phyloP scores from a whole-genome alignment of 2,888 invertebrate genomes.

The Aelia acuminata region DNA sequence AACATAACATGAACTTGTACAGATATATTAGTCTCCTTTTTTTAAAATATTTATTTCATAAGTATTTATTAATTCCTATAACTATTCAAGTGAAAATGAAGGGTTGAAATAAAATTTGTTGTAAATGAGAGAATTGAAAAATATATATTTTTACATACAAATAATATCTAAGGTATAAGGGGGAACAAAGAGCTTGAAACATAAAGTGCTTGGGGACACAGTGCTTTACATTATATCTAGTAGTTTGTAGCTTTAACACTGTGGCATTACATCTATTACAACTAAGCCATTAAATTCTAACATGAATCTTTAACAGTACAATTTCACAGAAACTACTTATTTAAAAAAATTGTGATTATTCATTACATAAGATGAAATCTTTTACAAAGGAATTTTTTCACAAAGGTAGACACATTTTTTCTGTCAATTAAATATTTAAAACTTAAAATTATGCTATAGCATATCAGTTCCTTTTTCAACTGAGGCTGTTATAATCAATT shows the following conservation, averaged over 20 bases:
- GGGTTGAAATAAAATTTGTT: not conserved
- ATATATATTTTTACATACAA: slow-evolving; percentile 63
- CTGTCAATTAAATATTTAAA: slow-evolving; percentile 10
- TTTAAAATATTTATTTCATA: not conserved
- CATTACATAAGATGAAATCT: slow-evolving; percentile 9
- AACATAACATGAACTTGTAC: not conserved
- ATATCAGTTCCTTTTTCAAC: slow-evolving; percentile 32
- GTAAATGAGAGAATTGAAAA: slow-evolving; percentile 58
- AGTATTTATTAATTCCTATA: too few species aligned
- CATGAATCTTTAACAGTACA: slow-evolving; percentile 55
- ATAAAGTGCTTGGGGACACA: slow-evolving; percentile 64
- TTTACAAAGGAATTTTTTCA: not conserved
- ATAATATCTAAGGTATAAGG: slow-evolving; percentile 62
- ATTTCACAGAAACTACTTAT: slow-evolving; percentile 52
- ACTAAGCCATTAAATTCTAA: slow-evolving; percentile 59
- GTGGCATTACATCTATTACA: slow-evolving; percentile 57
- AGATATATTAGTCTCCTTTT: not conserved
- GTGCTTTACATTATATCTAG: slow-evolving; percentile 63
- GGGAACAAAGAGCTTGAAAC: slow-evolving; percentile 63
- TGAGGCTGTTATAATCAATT: slow-evolving; percentile 39
- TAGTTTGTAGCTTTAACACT: slow-evolving; percentile 60
- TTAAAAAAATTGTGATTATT: slow-evolving; percentile 50
- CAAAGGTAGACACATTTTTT: slow-evolving; percentile 36
- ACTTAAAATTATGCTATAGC: slow-evolving; percentile 32
- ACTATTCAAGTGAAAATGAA: not conserved